Evolutionary conservation across 37 sponge, comb jelly and placozoan species (phyloP).

Genomic region (Theonella swinhoei): DNA sequence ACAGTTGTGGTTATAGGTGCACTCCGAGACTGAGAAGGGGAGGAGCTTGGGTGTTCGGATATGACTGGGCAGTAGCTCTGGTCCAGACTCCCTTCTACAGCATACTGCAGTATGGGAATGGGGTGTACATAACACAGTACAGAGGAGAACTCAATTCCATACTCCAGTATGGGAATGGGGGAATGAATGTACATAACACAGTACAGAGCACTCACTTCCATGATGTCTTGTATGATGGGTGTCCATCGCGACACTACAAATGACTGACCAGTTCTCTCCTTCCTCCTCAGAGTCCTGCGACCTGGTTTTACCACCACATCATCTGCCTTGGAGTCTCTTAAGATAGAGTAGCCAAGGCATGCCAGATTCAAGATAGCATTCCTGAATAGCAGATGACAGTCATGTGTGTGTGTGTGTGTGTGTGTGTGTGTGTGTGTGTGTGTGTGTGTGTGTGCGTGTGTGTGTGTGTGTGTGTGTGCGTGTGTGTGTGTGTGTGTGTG

Average conservation of each 20-base stretch:
- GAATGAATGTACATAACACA: no score
- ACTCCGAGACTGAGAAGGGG: no score
- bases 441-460: no score
- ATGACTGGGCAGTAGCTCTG: conserved; percentile 55
- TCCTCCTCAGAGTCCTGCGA: conserved; percentile 31
- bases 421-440: no score
- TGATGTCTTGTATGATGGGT: conserved; percentile 68
- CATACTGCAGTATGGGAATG: conserved; percentile 70
- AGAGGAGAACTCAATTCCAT: no score
- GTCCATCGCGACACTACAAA: conserved; percentile 74
- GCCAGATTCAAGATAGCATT: conserved; percentile 59
- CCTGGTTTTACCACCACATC: neutral
- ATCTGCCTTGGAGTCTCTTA: conserved; percentile 29
- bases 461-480: no score
- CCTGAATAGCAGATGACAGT: no score
- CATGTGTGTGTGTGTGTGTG: no score
- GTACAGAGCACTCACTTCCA: conserved; percentile 63
- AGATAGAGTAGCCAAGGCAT: conserved; percentile 60
- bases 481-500: no score
- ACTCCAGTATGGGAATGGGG: no score
- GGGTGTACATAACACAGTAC: no score
- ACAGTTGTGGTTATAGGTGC: no score
- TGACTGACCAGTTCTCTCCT: conserved; percentile 26
- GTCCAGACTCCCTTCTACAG: conserved; percentile 50
- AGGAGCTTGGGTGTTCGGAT: neutral